Base-by-base conservation (phyloP, 2,797 vertebrate species). In the Odontamblyopus lacepedii region DNA sequence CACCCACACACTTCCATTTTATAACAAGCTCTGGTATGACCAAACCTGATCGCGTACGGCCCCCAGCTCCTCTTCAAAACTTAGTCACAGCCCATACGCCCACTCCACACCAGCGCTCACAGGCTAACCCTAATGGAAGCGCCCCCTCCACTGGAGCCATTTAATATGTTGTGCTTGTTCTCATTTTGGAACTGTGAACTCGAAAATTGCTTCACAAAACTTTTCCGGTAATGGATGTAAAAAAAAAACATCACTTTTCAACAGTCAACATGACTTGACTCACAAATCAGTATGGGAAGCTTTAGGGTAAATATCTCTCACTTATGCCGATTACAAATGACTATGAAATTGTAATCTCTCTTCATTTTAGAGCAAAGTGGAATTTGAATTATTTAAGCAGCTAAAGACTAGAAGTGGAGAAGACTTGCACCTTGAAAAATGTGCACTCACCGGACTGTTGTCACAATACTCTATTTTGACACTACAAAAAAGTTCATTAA, bases 1-100 rank as follows among this genome's bases (percentile, higher is more conserved):
- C 88, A 67, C 91, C 90, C 88, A 89, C 90, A 65, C 62, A 63
- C 77, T 83, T 87, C 87, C 91, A 91, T 91, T 91, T 89, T 83
- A 81, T 82, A 85, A 89, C 79, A 19, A 70, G 55, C 71, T 66
- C 67, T 82, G 76, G 83, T 90, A 85, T 81, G 84, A 87, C 83
- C 83, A 74, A 80, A 79, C 78, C 83, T 82, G 51, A 78, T 87
- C 81, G 79, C 74, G 72, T 18, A 6, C 56, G 63, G 57, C 74
- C 73, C 70, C 81, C 70, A 62, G 11, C 76, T 74, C 70, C 80
- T 82, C 75, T 82, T 62, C 70, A 78, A 30, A 63, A 67, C 72
- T 35, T 66, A 80, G 74, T 81, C 83, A 76, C 80, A 76, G 86
- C 79, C 79, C 67, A 1, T 26, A 70, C 67, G 38, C 83, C 87